Conservation (phyloP, 2,113 vertebrate genomes). For the Pleuronectes platessa region DNA sequence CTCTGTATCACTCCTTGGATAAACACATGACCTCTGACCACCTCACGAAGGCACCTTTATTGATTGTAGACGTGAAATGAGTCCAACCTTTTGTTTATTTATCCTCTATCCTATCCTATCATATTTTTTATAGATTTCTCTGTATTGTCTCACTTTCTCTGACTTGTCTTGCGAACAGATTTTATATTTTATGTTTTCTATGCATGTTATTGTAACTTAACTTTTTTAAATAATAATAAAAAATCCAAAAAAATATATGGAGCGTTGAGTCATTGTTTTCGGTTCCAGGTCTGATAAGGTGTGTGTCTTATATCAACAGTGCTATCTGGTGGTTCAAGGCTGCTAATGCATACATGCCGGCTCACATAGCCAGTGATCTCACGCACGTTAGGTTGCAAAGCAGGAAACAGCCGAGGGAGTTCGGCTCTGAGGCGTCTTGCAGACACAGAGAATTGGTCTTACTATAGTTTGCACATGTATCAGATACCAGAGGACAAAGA, state of each 20-base stretch:
- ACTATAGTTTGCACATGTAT: not conserved
- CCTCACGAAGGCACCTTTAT: conserved; percentile 8
- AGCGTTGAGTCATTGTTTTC: not conserved
- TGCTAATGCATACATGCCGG: not conserved
- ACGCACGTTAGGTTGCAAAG: not conserved
- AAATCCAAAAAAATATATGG: not conserved
- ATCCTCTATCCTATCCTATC: conserved; percentile 15
- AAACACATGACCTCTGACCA: conserved; percentile 11
- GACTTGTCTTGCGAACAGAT: not conserved
- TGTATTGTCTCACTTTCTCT: not conserved
- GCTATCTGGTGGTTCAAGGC: conserved; percentile 41
- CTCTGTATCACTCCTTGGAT: not conserved
- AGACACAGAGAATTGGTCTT: not conserved
- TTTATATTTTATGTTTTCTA: not conserved
- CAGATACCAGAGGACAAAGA: conserved; percentile 14
- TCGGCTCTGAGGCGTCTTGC: not conserved
- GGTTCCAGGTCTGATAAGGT: not conserved
- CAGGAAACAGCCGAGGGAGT: not conserved
- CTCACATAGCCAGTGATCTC: too few relatives aligned
- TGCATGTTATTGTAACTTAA: not conserved
- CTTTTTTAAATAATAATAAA: conserved; percentile 12
- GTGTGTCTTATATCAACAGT: conserved; percentile 15
- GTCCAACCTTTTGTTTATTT: conserved; percentile 21
- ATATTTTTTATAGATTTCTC: conserved; percentile 9
- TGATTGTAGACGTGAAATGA: conserved; percentile 4